phyloP scores from a whole-genome alignment of 2,797 vertebrate genomes.

The Scomberomorus guttatus region DNA sequence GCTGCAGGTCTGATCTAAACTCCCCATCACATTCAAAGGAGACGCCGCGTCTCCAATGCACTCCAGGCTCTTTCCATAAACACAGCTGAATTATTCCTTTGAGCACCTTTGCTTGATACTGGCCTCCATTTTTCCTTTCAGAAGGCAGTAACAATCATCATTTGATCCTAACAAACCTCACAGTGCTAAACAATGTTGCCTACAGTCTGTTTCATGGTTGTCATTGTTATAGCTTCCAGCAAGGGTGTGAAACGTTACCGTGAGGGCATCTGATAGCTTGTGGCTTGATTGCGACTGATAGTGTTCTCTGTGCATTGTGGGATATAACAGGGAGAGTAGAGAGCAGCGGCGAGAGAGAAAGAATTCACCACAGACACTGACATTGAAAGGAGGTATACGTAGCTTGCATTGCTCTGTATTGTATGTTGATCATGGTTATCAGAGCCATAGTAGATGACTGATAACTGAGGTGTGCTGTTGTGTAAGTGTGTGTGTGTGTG shows the following conservation, averaged over 20 bases:
- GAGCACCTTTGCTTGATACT: slow-evolving; percentile 36
- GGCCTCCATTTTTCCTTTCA: slow-evolving; percentile 42
- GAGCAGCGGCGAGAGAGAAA: slow-evolving; percentile 30
- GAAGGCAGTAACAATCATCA: not conserved
- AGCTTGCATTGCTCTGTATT: slow-evolving; percentile 38
- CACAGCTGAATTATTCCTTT: slow-evolving; percentile 69
- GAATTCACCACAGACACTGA: slow-evolving; percentile 66
- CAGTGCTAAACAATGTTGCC: slow-evolving; percentile 12
- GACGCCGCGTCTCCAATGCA: slow-evolving; percentile 69
- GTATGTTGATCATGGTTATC: slow-evolving; percentile 72
- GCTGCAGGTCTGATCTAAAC: slow-evolving; percentile 79
- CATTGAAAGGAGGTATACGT: slow-evolving; percentile 64
- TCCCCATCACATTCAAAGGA: slow-evolving; percentile 79
- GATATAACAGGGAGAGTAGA: slow-evolving; percentile 55
- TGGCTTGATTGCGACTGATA: slow-evolving; percentile 64
- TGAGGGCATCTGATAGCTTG: slow-evolving; percentile 65
- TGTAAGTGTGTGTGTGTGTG: slow-evolving; percentile 25
- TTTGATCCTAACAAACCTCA: not conserved
- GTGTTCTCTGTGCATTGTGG: slow-evolving; percentile 44
- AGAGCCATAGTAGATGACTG: slow-evolving; percentile 73
- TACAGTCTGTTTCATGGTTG: slow-evolving; percentile 19
- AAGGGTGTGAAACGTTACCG: slow-evolving; percentile 55
- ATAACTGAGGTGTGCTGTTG: slow-evolving; percentile 72
- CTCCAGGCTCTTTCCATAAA: slow-evolving; percentile 79
- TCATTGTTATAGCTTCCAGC: slow-evolving; percentile 41